These are phyloP conservation scores for Myotis myotis DNA, from an alignment of 2,797 vertebrate genomes.

Conservation along the genomic window DNA sequence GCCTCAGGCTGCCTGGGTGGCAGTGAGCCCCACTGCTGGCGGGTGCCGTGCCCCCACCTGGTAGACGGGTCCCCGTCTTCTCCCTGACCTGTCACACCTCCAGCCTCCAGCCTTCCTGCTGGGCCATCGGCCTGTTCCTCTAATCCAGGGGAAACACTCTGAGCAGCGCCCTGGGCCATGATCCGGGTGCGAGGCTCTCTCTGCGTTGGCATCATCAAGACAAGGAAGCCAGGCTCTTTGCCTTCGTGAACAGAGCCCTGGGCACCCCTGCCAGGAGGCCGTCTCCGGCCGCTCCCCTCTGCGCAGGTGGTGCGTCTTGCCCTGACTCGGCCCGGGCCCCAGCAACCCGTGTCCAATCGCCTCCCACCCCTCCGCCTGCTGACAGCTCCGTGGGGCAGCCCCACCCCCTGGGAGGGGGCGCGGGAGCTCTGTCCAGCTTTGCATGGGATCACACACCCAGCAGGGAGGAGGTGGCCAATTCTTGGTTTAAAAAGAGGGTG, in stretches of 20 bases:
- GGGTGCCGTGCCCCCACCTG: rapidly evolving
- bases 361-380: neutral
- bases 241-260: neutral
- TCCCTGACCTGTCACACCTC: neutral
- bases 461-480: neutral
- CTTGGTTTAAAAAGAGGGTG: neutral
- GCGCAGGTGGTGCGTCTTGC: too few relatives aligned
- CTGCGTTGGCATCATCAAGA: rapidly evolving
- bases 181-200: neutral
- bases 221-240: rapidly evolving
- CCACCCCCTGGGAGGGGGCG: neutral
- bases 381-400: neutral
- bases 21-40: rapidly evolving
- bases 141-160: neutral
- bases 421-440: neutral
- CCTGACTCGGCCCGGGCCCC: neutral
- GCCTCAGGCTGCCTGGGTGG: rapidly evolving
- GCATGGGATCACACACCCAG: neutral
- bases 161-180: neutral
- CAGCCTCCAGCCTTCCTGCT: rapidly evolving
- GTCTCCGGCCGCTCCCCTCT: neutral
- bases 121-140: neutral
- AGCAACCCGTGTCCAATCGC: neutral
- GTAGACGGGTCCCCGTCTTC: rapidly evolving
- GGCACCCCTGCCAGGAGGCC: neutral